Evolutionary conservation across 2,797 vertebrate genomes (phyloP), one percentile per base, ranked within the genome.

Genomic region (Acestrorhynchus altus): DNA sequence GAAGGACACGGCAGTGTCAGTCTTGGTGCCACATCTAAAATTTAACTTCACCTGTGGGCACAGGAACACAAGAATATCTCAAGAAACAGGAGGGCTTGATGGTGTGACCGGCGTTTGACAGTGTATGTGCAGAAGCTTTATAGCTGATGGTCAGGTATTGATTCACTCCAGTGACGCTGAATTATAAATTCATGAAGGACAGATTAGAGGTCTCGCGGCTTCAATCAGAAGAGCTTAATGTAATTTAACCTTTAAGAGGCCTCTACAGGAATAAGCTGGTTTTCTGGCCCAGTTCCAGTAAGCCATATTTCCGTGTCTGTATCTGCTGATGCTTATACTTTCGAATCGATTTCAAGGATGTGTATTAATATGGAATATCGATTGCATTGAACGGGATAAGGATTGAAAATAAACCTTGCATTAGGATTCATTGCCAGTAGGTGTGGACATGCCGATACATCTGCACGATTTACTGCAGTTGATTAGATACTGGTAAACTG

Each of bases 121-220:
- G 13, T 31, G 39, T 7, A 31, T 16, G n/a, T 8, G 4, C 2
- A 11, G 44, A 57, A 7, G 7, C 57, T 67, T 35, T 35, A 35
- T 28, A 52, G 72, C 47, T 31, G 3, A 44, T 67, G 22, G 26
- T 67, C 64, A 49, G 18, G 42, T 49, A 46, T 47, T n/a, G 65
- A 67, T 75, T 75, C 22, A 24, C 28, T 46, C 42, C 64, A 18
- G 12, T 22, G 11, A 57, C 1, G 59, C 46, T 39, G 20, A 66
- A 47, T 68, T 67, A 47, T 66, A 75, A 67, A 67, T 67, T 67
- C 64, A 67, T 67, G 44, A 67, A 67, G 64, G 64, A 67, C 64
- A 67, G 44, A 67, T 67, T 49, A 49, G 44, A 67, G 44, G 64
- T 67, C 26, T 67, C 46, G 9, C 64, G 49, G 64, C 44, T 67